A percentile compares a stretch with the other conserved stretches of the same genome.
phyloP scores from a whole-genome alignment of 2,113 vertebrate genomes.

The Callocephalon fimbriatum region DNA sequence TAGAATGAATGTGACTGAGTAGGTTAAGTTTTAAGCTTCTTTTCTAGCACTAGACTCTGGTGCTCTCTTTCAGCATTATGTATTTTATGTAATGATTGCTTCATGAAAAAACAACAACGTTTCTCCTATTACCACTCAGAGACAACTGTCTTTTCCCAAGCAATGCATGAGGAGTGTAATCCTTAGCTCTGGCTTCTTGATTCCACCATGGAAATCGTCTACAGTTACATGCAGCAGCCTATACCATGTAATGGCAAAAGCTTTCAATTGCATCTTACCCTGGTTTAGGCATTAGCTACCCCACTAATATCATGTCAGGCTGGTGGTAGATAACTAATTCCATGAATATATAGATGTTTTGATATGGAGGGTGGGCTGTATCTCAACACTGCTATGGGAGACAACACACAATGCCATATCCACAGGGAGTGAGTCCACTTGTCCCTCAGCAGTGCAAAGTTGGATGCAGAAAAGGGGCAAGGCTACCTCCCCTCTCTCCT shows the following conservation, averaged over 20 bases:
- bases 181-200: not conserved
- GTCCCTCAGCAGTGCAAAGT: not conserved
- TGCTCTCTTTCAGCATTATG: not conserved
- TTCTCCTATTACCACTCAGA: not conserved
- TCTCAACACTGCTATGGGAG: not conserved
- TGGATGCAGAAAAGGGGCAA: not conserved
- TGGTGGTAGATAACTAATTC: not conserved
- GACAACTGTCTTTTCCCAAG: not conserved
- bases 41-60: not conserved
- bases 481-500: not conserved
- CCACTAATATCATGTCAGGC: not conserved
- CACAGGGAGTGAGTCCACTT: too few relatives aligned
- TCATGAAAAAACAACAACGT: not conserved
- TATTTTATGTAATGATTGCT: not conserved
- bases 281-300: not conserved
- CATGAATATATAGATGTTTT: not conserved
- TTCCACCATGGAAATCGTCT: not conserved
- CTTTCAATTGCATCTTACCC: not conserved
- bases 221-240: not conserved
- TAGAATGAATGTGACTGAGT: not conserved
- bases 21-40: not conserved
- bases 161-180: not conserved
- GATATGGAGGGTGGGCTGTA: not conserved
- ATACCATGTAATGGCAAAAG: accelerated
- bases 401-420: not conserved